Base-by-base conservation (phyloP, 2,888 invertebrate species). In the Melieria picta region DNA sequence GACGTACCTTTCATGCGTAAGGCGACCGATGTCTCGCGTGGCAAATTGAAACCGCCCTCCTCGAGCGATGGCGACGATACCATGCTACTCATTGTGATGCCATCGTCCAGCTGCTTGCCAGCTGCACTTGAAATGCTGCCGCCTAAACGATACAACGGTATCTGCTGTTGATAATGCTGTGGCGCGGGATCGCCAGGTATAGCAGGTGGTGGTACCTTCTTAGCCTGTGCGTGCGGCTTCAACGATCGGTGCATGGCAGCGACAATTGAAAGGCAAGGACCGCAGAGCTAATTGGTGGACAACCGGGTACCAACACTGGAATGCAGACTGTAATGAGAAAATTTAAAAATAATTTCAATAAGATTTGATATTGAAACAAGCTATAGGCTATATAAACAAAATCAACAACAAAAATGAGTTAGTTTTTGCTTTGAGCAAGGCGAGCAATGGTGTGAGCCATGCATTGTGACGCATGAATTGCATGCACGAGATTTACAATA, bases 201-300 rank as follows among this genome's bases (percentile, higher is more conserved):
- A 68, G 94, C 94, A 60, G 95, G 95, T 81, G 96, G 96, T 80
- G 95, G 93, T 85, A 96, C 95, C 89, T 95, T 94, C 89, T 96
- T 96, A 84, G 93, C 94, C 88, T 94, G 94, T 86, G 93, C 92
- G 87, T 93, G 92, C 88, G 91, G 90, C 89, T 92, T 92, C 84
- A 91, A 91, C 83, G 94, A 92, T 89, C 95, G 93, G 93, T 95
- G 94, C 86, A 95, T 95, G 90, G 94, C 94, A 94, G 90, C 69
- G 90, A 69, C 73, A 72, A 72, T 71, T 71, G 72, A 72, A 72
- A 72, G 65, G 47, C 66, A 60, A 58, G 52, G 69, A 72, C 65
- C 64, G 13, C 46, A 2, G 30, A 30, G 30, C 30, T 30, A 30
- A 30, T 30, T 30, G 30, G 30, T 30, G 30, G 30, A 30, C 2